Base-by-base conservation (phyloP, 2,888 invertebrate species). In the Enoplolaimus lenunculus region DNA sequence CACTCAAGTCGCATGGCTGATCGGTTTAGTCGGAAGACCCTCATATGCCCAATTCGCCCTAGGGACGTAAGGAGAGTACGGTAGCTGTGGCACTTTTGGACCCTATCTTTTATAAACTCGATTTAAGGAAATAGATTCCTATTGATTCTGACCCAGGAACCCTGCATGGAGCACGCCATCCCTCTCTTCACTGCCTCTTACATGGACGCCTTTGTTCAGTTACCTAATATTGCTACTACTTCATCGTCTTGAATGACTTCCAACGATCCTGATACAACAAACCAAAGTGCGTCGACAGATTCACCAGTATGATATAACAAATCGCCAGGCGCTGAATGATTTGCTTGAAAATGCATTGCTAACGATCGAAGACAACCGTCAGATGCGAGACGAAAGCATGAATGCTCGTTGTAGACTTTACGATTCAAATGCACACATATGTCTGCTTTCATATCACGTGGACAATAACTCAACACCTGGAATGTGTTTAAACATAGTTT, bases 401-500 rank as follows among this genome's bases (percentile, higher is more conserved):
- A 81, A 74, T 84, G 84, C 74, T 84, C 84, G 73, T 83, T 80
- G 76, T 85, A 85, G 80, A 97, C 98, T 85, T 97, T 97, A 76
- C 98, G 87, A 86, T 98, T 98, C 77, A 99, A 87, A 85, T 98
- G 98, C 78, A 98, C 98, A 85, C 98, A 98, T 82, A 98, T 94
- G 84, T 98, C 98, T 70, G 98, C 98, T 84, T 95, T 97, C 98
- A 98, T 99, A 85, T 99, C 98, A 84, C 98, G 98, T 68, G 98
- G 98, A 85, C 98, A 98, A 86, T 98, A 98, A 86, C 95, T 94
- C 80, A 99, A 87, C 80, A 98, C 98, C 93, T 93, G 85, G 1
- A 74, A 73, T 59, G 64, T n/a, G n/a, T n/a, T n/a, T n/a, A n/a
- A n/a, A n/a, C n/a, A n/a, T n/a, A n/a, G n/a, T n/a, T n/a, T n/a